These are phyloP conservation scores for Nasonia vitripennis DNA, from an alignment of 1,140 invertebrate genomes.

Conservation along the genomic window DNA sequence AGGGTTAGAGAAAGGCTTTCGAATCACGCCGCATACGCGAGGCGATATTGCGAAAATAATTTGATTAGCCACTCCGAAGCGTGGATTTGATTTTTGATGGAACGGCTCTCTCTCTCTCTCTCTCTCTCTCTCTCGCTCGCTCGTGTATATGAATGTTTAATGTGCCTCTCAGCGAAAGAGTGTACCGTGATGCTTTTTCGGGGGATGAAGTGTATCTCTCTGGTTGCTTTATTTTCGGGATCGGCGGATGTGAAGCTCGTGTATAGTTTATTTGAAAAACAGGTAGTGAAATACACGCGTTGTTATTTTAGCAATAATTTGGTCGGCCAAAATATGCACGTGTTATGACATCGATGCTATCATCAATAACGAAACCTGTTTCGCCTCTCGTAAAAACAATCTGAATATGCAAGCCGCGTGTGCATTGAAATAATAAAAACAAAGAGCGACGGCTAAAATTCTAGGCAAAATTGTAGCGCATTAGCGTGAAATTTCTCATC, in stretches of 20 bases:
- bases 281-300: too few relatives aligned
- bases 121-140: too few relatives aligned
- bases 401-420: too few relatives aligned
- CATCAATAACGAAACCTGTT: too few relatives aligned
- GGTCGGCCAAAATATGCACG: too few relatives aligned
- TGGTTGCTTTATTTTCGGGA: too few relatives aligned
- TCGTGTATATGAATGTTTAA: neutral
- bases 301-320: too few relatives aligned
- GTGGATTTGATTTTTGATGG: neutral
- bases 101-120: neutral
- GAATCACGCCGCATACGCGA: neutral
- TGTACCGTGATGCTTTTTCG: neutral
- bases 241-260: neutral
- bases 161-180: neutral
- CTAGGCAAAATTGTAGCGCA: neutral
- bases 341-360: too few relatives aligned
- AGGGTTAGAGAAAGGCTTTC: neutral
- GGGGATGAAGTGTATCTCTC: too few relatives aligned
- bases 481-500: too few relatives aligned
- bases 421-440: too few relatives aligned
- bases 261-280: too few relatives aligned
- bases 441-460: neutral
- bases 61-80: neutral
- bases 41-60: slow-evolving; percentile 13
- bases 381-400: neutral